These are phyloP conservation scores for Perdita meconis DNA, from an alignment of 2,888 invertebrate genomes.

Conservation along the genomic window DNA sequence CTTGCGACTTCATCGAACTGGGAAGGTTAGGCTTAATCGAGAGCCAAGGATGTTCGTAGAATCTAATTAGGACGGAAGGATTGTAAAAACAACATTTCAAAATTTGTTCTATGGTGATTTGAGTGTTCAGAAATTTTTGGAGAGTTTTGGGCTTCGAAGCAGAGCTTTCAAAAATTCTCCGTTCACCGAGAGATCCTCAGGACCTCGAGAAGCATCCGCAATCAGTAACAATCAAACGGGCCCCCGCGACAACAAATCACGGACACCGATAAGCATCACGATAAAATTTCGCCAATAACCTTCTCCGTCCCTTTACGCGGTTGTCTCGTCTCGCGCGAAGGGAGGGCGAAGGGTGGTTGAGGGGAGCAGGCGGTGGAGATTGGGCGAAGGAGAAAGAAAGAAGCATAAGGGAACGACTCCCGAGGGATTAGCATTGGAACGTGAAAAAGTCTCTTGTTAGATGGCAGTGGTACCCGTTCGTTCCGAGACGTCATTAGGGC, in stretches of 20 bases:
- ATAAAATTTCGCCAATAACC: conserved; percentile 52
- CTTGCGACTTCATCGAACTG: conserved; percentile 18
- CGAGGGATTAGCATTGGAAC: conserved; percentile 82
- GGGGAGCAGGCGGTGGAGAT: neutral
- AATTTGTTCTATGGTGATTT: too few relatives aligned
- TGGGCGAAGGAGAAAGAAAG: conserved; percentile 2
- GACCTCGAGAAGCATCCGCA: neutral
- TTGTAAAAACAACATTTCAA: too few relatives aligned
- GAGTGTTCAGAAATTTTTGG: too few relatives aligned
- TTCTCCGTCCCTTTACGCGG: neutral
- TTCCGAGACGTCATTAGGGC: conserved; percentile 83
- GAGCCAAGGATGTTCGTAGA: conserved; percentile 2
- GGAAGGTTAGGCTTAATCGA: conserved; percentile 33
- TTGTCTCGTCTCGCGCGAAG: conserved; percentile 26
- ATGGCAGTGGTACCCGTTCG: conserved; percentile 77
- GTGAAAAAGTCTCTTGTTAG: conserved; percentile 80
- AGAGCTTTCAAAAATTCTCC: too few relatives aligned
- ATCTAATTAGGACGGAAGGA: conserved; percentile 26
- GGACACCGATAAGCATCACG: conserved; percentile 56
- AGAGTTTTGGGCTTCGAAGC: too few relatives aligned
- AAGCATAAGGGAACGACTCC: conserved; percentile 54
- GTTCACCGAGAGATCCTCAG: neutral
- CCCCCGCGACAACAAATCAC: conserved; percentile 56
- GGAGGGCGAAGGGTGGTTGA: conserved; percentile 24
- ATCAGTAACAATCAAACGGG: conserved; percentile 29